These are phyloP conservation scores for Porites rus DNA, from an alignment of 92 coral and sea anemone genomes.

Conservation along the genomic window DNA sequence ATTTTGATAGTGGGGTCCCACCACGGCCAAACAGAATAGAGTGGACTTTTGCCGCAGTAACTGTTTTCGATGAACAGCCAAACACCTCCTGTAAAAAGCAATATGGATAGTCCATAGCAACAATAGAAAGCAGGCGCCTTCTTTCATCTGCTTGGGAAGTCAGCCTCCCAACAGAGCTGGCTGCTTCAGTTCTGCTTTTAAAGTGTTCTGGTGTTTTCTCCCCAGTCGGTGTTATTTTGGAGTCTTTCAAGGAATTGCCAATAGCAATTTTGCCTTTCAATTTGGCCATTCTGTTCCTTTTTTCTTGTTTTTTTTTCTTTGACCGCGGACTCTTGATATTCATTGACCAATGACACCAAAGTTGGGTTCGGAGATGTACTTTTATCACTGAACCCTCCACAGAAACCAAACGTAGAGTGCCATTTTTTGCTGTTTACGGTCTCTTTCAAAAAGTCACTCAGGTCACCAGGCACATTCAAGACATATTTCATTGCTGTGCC, in stretches of 20 bases:
- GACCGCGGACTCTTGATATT: not conserved
- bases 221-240: not conserved
- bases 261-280: slow-evolving; percentile 26
- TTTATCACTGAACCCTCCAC: not conserved
- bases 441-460: slow-evolving; percentile 3
- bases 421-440: slow-evolving; percentile 18
- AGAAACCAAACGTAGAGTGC: slow-evolving; percentile 4
- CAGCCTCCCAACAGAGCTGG: slow-evolving; percentile 29
- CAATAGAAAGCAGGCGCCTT: slow-evolving; percentile 50
- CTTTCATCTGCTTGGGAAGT: slow-evolving; percentile 42
- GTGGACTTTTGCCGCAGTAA: slow-evolving; percentile 56
- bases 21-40: slow-evolving; percentile 64
- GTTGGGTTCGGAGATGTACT: slow-evolving; percentile 20
- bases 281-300: not conserved
- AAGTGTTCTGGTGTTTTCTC: slow-evolving; percentile 39
- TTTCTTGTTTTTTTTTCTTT: slow-evolving; percentile 29
- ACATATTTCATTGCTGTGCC: slow-evolving; percentile 20
- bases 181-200: slow-evolving; percentile 31
- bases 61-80: slow-evolving; percentile 54
- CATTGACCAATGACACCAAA: not conserved
- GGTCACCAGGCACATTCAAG: slow-evolving; percentile 18
- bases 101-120: slow-evolving; percentile 40
- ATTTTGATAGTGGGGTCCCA: slow-evolving; percentile 49
- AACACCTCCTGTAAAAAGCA: slow-evolving; percentile 36
- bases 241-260: slow-evolving; percentile 13